Percentiles rank a stretch among this genome's conserved stretches.
phyloP scores from a whole-genome alignment of 2,113 vertebrate genomes.

The Poeciliopsis occidentalis region DNA sequence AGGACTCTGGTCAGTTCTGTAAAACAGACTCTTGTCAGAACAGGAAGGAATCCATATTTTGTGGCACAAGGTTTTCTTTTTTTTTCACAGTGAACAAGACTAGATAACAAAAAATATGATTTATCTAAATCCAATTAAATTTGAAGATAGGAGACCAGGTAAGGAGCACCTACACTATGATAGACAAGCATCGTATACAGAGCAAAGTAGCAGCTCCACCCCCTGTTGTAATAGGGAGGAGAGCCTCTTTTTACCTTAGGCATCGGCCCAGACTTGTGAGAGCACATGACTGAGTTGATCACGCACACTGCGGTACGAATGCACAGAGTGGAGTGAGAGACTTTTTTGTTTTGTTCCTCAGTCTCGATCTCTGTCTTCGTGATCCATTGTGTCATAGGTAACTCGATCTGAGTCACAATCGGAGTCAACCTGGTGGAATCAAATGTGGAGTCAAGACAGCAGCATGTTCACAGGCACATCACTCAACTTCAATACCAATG shows the following conservation, averaged over 20 bases:
- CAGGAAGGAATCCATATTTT: constrained; percentile 16
- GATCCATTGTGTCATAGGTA: constrained; percentile 78
- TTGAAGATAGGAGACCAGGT: constrained; percentile 47
- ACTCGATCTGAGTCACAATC: constrained; percentile 77
- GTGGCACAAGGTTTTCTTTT: constrained; percentile 16
- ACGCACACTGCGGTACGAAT: constrained; percentile 70
- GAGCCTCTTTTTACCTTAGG: constrained; percentile 81
- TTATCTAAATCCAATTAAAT: constrained; percentile 28
- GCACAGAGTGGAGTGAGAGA: constrained; percentile 75
- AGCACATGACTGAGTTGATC: constrained; percentile 72
- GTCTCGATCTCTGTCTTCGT: constrained; percentile 75
- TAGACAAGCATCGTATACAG: constrained; percentile 73
- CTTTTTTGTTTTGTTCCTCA: constrained; percentile 76
- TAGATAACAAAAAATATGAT: constrained; percentile 56
- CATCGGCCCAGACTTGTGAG: constrained; percentile 79
- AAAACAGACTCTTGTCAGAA: constrained; percentile 63
- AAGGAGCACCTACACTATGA: constrained; percentile 59
- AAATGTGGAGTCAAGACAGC: constrained; percentile 83
- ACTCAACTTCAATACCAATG: constrained; percentile 51
- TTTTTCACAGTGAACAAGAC: constrained; percentile 47
- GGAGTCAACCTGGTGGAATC: constrained; percentile 85
- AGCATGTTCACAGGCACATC: constrained; percentile 75
- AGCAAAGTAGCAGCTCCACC: constrained; percentile 70
- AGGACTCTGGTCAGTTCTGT: constrained; percentile 71
- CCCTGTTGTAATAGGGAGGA: constrained; percentile 57